A percentile compares a stretch with the other conserved stretches of the same genome.
Conservation (phyloP, 2,888 invertebrate genomes). For the Pecten maximus region DNA sequence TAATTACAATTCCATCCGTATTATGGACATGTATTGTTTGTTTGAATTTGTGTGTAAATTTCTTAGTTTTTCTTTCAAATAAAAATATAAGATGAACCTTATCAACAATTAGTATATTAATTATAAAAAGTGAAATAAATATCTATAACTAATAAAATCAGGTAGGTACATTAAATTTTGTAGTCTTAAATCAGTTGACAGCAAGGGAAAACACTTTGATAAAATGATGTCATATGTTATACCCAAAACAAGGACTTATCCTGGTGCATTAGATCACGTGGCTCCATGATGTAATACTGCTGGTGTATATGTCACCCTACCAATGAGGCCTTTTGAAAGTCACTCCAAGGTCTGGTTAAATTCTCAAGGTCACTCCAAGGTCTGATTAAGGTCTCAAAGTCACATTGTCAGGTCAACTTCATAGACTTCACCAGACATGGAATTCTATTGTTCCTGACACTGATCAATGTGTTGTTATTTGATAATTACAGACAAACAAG, state of each 20-base stretch:
- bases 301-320: not conserved
- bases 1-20: too few species aligned
- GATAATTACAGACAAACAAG: not conserved
- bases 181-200: not conserved
- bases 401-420: too few species aligned
- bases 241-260: conserved; percentile 54
- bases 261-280: conserved; percentile 31
- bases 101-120: too few species aligned
- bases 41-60: too few species aligned
- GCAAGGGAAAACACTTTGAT: not conserved
- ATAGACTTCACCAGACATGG: not conserved
- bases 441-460: not conserved
- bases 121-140: too few species aligned
- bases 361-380: not conserved
- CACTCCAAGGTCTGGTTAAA: not conserved
- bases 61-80: too few species aligned
- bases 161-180: too few species aligned
- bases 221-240: not conserved
- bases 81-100: too few species aligned
- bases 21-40: too few species aligned
- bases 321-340: not conserved
- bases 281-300: not conserved
- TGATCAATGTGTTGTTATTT: not conserved
- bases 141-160: too few species aligned
- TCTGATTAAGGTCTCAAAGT: not conserved